A percentile compares a stretch with the other conserved stretches of the same genome.
Evolutionary conservation across 2,888 invertebrate species (phyloP).

Genomic region (Habrosyne pyritoides): DNA sequence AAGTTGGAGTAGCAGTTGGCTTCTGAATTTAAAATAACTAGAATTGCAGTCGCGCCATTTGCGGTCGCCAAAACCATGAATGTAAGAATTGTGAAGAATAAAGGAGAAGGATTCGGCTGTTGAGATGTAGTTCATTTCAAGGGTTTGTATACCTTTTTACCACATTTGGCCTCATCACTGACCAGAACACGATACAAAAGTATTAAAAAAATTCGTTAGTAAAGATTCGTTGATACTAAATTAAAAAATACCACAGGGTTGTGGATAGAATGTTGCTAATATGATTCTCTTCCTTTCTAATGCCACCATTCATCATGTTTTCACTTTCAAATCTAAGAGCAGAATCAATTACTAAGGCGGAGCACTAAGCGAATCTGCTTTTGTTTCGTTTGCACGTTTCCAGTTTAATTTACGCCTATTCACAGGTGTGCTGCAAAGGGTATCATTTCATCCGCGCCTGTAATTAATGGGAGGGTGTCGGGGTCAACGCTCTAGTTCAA

Average conservation of each 20-base stretch:
- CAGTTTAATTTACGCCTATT: neutral
- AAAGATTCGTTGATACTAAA: no score
- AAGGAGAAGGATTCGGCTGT: no score
- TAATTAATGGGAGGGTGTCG: conserved; percentile 4
- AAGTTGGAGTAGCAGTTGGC: neutral
- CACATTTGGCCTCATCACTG: no score
- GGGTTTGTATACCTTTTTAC: no score
- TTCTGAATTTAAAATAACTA: neutral
- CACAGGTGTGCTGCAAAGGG: neutral
- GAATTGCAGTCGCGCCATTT: neutral
- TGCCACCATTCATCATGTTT: no score
- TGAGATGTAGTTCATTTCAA: no score
- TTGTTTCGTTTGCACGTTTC: neutral
- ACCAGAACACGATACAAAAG: no score
- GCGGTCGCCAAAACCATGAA: neutral
- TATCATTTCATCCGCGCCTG: neutral
- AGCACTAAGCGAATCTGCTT: neutral
- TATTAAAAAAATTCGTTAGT: no score
- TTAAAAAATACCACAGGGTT: no score
- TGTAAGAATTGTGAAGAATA: no score
- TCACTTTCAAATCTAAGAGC: neutral
- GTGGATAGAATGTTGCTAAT: no score
- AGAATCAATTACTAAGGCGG: neutral
- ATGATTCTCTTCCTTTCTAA: no score
- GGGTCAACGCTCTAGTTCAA: neutral